Evolutionary conservation across 2,113 vertebrate genomes (phyloP), one percentile per base, ranked within the genome.

Genomic region (Saguinus imperator): DNA sequence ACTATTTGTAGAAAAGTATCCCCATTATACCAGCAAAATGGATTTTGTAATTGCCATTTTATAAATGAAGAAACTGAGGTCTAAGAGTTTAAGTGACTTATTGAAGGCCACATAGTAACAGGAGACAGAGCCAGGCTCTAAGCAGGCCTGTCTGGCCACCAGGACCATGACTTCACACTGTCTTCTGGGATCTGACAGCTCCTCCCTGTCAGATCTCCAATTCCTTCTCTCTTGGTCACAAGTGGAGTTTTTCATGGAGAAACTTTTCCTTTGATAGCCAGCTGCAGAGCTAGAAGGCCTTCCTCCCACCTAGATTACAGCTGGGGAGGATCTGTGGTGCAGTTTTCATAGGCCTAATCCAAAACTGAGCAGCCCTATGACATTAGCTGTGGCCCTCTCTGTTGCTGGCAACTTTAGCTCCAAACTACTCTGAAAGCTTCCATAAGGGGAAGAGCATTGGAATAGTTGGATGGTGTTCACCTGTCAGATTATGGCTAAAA

Each of bases 401-500:
- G 37, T 20, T 13, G 6, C 48, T 3, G 40, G 57, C 52, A 52
- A 29, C 21, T 83, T 96, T 55, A 80, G 23, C 32, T 91, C 48
- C 43, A 45, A 89, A 77, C 94, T 66, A 70, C 55, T 50, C 89
- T 43, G 14, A 37, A 58, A 73, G 21, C 80, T 91, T 91, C 45
- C 57, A 29, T 57, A 76, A 94, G 80, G 86, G 76, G 64, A 95
- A 55, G 52, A 58, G 40, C 70, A 94, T 92, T 89, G 0, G 68
- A 96, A 91, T 7, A 76, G 91, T 92, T 27, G 40, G 85, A 52
- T 96, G 73, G 70, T 85, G 72, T 85, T 96, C 83, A 88, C 87
- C 64, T 95, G 92, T 88, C 90, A 95, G 18, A 32, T 55, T 90
- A 45, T 40, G 87, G 90, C 96, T 97, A 94, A 95, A 97, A 94